phyloP scores from a whole-genome alignment of 37 sponge, comb jelly and placozoan genomes.

The Cliona cf. orientalis region DNA sequence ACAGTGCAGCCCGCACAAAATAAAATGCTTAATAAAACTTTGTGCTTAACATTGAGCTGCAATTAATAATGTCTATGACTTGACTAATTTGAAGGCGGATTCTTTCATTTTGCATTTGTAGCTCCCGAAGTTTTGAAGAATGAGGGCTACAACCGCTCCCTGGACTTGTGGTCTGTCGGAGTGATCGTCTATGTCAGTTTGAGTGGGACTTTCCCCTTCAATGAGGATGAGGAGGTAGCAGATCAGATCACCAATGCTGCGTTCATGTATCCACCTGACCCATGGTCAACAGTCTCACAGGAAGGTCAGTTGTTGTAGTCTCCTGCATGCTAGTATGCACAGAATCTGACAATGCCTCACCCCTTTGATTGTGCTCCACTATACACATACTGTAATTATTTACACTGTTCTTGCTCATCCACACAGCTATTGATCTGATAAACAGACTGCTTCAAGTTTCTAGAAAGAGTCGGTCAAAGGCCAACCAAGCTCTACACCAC shows the following conservation, averaged over 20 bases:
- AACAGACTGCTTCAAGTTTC: constrained; percentile 84
- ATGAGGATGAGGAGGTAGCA: constrained; percentile 96
- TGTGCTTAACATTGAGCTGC: no score
- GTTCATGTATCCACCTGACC: constrained; percentile 98
- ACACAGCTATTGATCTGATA: constrained; percentile 89
- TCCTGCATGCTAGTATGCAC: not conserved
- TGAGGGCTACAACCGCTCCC: constrained; percentile 91
- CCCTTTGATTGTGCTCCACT: not conserved
- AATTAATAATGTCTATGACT: no score
- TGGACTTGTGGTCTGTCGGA: constrained; percentile 97
- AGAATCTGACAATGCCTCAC: not conserved
- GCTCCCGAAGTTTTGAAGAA: constrained; percentile 97
- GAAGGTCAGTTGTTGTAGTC: constrained; percentile 58
- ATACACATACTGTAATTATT: not conserved
- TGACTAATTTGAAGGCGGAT: no score
- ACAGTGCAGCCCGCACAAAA: no score
- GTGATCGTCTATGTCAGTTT: constrained; percentile 98
- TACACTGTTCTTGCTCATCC: not conserved
- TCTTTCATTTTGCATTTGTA: no score
- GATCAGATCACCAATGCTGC: constrained; percentile 99
- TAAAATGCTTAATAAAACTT: no score
- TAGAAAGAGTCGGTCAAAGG: constrained; percentile 72
- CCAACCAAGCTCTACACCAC: constrained; percentile 80
- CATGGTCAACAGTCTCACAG: constrained; percentile 85
- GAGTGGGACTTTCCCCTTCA: constrained; percentile 99